Conservation (phyloP, 2,888 invertebrate genomes). For the Eristalis pertinax region DNA sequence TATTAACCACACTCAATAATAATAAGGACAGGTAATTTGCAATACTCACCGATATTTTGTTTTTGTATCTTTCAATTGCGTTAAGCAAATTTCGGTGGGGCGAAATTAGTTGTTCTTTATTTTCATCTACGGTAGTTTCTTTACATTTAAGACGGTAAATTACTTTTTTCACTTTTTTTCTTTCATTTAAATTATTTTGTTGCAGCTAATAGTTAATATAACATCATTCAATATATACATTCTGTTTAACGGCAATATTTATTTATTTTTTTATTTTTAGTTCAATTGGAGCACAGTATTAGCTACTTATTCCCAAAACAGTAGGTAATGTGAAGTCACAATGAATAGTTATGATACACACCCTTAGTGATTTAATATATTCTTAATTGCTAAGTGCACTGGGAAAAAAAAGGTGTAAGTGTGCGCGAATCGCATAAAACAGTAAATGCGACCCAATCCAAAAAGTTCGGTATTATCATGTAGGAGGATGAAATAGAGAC, state of each 20-base stretch:
- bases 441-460: not conserved
- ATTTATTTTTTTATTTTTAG: not conserved
- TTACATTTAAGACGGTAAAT: not conserved
- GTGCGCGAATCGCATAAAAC: not conserved
- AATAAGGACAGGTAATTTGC: not conserved
- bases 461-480: not conserved
- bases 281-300: not conserved
- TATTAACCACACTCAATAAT: not conserved
- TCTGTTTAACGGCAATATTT: not conserved
- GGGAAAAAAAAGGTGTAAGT: not conserved
- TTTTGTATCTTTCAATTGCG: not conserved
- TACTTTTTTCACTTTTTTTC: not conserved
- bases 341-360: not conserved
- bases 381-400: not conserved
- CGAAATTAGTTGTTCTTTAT: not conserved
- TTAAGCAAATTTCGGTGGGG: not conserved
- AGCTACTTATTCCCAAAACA: not conserved
- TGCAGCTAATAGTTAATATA: not conserved
- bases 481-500: not conserved
- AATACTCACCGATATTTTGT: constrained; percentile 21
- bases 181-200: not conserved
- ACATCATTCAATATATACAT: not conserved
- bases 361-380: not conserved
- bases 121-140: not conserved
- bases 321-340: not conserved